Evolutionary conservation across 2,113 vertebrate species (phyloP), one percentile per base, ranked within the genome.

Genomic region (Uria lomvia): DNA sequence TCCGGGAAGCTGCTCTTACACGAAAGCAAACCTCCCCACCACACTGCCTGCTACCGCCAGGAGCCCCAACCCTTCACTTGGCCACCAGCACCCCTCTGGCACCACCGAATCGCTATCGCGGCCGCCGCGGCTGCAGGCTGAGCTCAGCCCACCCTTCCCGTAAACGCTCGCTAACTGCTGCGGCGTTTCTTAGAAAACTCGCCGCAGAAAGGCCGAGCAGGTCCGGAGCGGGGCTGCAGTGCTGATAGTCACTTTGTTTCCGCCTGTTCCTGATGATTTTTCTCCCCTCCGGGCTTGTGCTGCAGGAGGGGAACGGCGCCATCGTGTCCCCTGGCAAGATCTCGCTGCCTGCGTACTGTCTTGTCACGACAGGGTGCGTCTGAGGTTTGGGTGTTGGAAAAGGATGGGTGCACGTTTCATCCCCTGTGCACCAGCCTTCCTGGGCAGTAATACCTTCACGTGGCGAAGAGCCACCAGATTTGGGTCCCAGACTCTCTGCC

Each of bases 101-200:
- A 13, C 5, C 56, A 16, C 58, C 21, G 0, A 7, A 80, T 3
- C 4, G 0, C 90, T 91, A 91, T 91, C 82, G 1, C 1, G 0
- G 62, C 56, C 0, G 1, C 11, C 29, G 38, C 1, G 5, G 11
- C 70, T 21, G 65, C 10, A 10, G 91, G n/a, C 76, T 19, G 76
- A 5, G 73, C 71, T 49, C 0, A 4, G 68, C 93, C 91, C 88
- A 26, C 94, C 94, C 88, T 98, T 98, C 97, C 98, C 83, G 82
- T 98, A 97, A 98, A 94, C 27, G 3, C 94, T 91, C 38, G 12
- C 94, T 62, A 88, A 97, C 97, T 97, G 97, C 96, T 96, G 86
- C 6, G n/a, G 47, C 5, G 63, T 92, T 98, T 98, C 98, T 98
- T 96, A 98, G 98, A 98, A 98, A 96, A 88, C 60, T 87, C 20